These are phyloP conservation scores for Epizoanthus rinbou DNA, from an alignment of 92 coral and sea anemone species.

Conservation along the genomic window DNA sequence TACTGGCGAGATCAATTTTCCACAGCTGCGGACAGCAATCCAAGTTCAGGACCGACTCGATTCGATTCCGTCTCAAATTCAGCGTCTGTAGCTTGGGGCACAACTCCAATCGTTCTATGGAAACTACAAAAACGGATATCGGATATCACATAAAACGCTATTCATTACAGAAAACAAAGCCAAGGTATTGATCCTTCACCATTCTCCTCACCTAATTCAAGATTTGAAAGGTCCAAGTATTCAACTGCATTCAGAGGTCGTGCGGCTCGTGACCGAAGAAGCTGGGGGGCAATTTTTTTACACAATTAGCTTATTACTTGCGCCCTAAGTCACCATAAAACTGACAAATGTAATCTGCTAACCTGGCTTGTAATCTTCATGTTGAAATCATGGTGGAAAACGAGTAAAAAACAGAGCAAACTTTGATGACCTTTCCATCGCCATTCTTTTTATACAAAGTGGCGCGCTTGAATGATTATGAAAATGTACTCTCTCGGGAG, in stretches of 20 bases:
- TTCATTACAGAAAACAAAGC: constrained; percentile 10
- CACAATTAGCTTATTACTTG: constrained; percentile 1
- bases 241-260: constrained; percentile 85
- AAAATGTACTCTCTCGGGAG: constrained; percentile 2
- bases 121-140: constrained; percentile 58
- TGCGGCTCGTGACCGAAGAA: constrained; percentile 88
- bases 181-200: not conserved
- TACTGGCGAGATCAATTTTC: constrained; percentile 96
- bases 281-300: constrained; percentile 53
- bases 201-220: constrained; percentile 73
- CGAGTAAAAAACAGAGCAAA: not conserved
- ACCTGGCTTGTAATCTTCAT: constrained; percentile 95
- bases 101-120: constrained; percentile 83
- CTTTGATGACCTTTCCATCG: not conserved
- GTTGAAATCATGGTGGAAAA: constrained; percentile 42
- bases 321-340: not conserved
- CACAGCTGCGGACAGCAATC: constrained; percentile 90
- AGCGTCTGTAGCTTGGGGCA: constrained; percentile 92
- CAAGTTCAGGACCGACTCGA: constrained; percentile 85
- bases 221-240: constrained; percentile 89
- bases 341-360: constrained; percentile 9
- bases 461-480: constrained; percentile 12
- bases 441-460: not conserved
- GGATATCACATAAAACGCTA: constrained; percentile 1
- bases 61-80: constrained; percentile 71